Evolutionary conservation across 2,797 vertebrate species (phyloP), one percentile per base, ranked within the genome.

Genomic region (Myotis daubentonii): DNA sequence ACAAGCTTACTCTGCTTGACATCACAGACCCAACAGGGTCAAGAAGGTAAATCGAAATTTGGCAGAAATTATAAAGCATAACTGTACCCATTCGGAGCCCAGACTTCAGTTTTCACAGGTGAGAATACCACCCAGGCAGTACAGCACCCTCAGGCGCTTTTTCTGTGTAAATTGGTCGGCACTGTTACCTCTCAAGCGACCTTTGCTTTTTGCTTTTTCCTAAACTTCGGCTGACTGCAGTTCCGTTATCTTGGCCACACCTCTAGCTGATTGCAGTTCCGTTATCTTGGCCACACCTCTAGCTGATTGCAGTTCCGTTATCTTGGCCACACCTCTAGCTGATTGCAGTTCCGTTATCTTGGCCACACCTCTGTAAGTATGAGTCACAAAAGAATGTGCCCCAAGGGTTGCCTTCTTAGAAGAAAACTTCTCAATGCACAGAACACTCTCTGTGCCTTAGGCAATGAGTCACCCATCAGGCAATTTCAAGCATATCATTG

Each of bases 401-500:
- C 20, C 28, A 22, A 70, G 70, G 68, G 74, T 44, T 70, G 36
- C 30, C 44, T 60, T 94, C 44, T 55, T 89, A 82, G 33, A 84
- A 85, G 76, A 88, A 72, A 80, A 12, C 83, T 83, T 87, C 65
- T 41, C 49, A 94, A 93, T 47, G 33, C 57, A 55, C 23, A 57
- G 88, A 91, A 28, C 28, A 5, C 22, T 87, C 70, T 66, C 12
- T 38, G 68, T 62, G 62, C 41, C 81, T 66, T 79, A 95, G 91
- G 88, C 91, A 92, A 95, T 95, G 87, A 96, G 95, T 96, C 93
- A 93, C 8, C n/a, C 65, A 76, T 94, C 93, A 53, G 0, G 94
- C 94, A 92, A 70, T 19, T 95, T 96, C 20, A 78, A 96, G 36
- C 76, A 91, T 47, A 96, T 96, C 85, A 95, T 93, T 93, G 92